phyloP scores from a whole-genome alignment of 2,113 vertebrate species.

The Sylvia atricapilla region DNA sequence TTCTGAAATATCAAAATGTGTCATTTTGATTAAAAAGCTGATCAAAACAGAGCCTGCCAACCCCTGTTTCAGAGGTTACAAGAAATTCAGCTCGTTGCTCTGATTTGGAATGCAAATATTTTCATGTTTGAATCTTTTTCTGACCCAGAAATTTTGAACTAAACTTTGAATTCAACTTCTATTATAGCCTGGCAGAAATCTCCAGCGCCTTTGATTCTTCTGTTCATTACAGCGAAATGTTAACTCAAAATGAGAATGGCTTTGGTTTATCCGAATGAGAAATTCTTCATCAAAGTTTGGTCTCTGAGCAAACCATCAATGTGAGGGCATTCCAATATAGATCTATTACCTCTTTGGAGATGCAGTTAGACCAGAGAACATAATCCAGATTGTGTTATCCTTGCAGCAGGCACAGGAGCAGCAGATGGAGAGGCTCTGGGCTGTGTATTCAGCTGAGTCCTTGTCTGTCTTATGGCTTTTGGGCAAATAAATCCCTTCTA shows the following conservation, averaged over 20 bases:
- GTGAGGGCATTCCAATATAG: not conserved
- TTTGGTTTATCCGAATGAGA: conserved; percentile 1
- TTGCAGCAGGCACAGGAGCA: not conserved
- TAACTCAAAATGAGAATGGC: not conserved
- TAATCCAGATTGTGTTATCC: not conserved
- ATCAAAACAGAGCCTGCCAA: not conserved
- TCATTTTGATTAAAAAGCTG: not conserved
- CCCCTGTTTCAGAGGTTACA: not conserved
- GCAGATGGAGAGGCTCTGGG: conserved; percentile 7
- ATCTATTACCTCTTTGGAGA: not conserved
- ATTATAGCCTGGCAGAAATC: not conserved
- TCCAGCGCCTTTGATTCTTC: not conserved
- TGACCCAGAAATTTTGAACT: not conserved
- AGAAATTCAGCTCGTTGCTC: not conserved
- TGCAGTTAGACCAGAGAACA: not conserved
- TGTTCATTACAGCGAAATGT: not conserved
- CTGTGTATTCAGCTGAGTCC: not conserved
- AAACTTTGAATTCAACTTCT: not conserved
- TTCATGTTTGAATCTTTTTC: not conserved
- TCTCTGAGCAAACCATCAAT: not conserved
- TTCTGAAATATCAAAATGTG: not conserved
- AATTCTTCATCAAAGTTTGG: not conserved
- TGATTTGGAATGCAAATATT: not conserved
- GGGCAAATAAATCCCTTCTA: not conserved
- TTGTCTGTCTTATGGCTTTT: not conserved